Evolutionary conservation across 2,113 vertebrate species (phyloP), one percentile per base, ranked within the genome.

Genomic region (Platysternon megacephalum): DNA sequence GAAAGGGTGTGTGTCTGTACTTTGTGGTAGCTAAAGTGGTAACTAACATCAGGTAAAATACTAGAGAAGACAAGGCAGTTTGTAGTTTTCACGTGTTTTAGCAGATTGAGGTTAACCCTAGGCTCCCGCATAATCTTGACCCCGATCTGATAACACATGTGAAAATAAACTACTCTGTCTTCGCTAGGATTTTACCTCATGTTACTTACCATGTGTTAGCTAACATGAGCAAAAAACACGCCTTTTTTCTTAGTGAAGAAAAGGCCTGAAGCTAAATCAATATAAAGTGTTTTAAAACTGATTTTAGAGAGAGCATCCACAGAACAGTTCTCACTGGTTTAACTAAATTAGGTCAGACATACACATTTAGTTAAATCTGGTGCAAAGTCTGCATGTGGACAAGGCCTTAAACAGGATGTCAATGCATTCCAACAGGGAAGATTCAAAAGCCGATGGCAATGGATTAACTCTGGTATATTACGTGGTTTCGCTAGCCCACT

Each of bases 21-120:
- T n/a, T 53, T 1, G 2, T 35, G 24, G 53, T 83, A 79, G 35
- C 88, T 52, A 90, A 42, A 88, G 82, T 0, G 0, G 78, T 12
- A 82, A 51, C 0, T 0, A 29, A 32, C 53, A 17, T 55, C 0
- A 1, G 76, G 58, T 76, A 91, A 91, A 3, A 46, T 3, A 17
- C 0, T 12, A 55, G 93, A 17, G 44, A 82, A 11, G 93, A 53
- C 4, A 79, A 65, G 42, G 24, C 21, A 84, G n/a, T 22, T 55
- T 51, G 82, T 26, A 76, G 72, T 76, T 44, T 39, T 10, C 65
- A n/a, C 13, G 61, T 0, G 13, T 0, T 0, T 11, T 81, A 2
- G 61, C 68, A 26, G 39, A 91, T 10, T 35, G 55, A 80, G 46
- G 85, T 29, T 19, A 79, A 84, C 16, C 17, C 42, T 52, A n/a